Evolutionary conservation across 2,888 invertebrate genomes (phyloP).

Genomic region (Antitype chi): DNA sequence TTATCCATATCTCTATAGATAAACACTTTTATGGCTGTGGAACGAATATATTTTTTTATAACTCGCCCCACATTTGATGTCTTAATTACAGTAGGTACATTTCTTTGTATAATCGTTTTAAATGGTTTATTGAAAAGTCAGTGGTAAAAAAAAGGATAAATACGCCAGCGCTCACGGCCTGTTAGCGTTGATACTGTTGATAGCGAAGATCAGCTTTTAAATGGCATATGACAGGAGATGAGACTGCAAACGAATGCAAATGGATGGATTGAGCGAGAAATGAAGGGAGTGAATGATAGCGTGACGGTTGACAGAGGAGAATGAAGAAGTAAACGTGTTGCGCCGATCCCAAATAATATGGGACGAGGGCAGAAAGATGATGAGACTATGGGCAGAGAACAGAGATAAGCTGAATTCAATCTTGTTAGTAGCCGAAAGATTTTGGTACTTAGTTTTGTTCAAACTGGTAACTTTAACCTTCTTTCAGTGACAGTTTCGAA

Average conservation of each 20-base stretch:
- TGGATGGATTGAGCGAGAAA: neutral
- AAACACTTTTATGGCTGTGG: conserved; percentile 16
- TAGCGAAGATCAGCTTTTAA: neutral
- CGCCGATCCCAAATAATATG: neutral
- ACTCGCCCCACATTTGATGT: conserved; percentile 21
- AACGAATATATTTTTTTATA: conserved; percentile 18
- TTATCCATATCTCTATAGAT: conserved; percentile 21
- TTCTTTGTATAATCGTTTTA: neutral
- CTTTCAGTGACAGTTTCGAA: neutral
- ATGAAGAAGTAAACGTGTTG: neutral
- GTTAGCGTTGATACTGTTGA: neutral
- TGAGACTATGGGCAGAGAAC: no score
- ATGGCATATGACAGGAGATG: neutral
- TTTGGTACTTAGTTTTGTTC: neutral
- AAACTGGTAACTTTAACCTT: neutral
- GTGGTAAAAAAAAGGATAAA: no score
- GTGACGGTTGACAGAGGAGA: neutral
- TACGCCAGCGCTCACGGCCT: neutral
- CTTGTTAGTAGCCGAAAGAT: neutral
- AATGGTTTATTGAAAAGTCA: neutral
- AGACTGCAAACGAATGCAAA: neutral
- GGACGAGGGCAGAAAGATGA: neutral
- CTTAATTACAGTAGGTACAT: conserved; percentile 10
- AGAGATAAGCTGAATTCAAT: neutral
- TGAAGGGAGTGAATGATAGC: neutral